Base-by-base conservation (phyloP, 1,140 invertebrate genomes). In the Rhizoglyphus robini region DNA sequence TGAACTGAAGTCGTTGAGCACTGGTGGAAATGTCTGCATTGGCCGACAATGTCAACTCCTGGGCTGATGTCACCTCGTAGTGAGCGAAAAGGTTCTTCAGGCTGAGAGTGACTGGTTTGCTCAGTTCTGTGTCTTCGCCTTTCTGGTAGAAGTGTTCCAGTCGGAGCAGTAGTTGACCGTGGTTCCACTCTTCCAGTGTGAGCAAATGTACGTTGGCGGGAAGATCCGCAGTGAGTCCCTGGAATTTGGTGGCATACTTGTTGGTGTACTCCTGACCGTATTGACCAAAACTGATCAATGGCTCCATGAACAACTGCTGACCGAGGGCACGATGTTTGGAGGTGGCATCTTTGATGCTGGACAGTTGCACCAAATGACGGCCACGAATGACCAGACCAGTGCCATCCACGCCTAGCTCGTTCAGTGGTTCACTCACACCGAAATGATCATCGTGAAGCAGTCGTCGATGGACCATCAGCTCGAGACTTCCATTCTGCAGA, bases 371-470 rank as follows among this genome's bases (percentile, higher is more conserved):
- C 67, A 70, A 82, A 83, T 74, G 85, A 29, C 78, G 83, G 38
- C 93, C 94, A 70, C 86, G 79, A 0, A 84, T 85, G 2, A 95
- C 83, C 11, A 97, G 76, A 1, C 93, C 90, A 68, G 79, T 73
- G 0, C 85, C 76, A 62, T 72, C 71, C 69, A 78, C 84, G 0
- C 69, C 90, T 1, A 80, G 81, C 78, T 98, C 95, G 73, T 96
- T 90, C 0, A 98, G 75, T 0, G 92, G 82, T 79, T 98, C 93
- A 0, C 79, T 85, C 0, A 97, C 92, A 4, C 94, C 94, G 69
- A 92, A 91, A 0, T 83, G 83, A 76, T 97, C 94, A 72, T 98
- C 94, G 64, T 83, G 78, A 0, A 95, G 70, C 27, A 90, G 76
- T 63, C 90, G 80, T 67, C 94, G 81, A 74, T 97, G 93, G 27